These are phyloP conservation scores for Solenodon paradoxus DNA, from an alignment of 2,113 vertebrate species.

Conservation along the genomic window DNA sequence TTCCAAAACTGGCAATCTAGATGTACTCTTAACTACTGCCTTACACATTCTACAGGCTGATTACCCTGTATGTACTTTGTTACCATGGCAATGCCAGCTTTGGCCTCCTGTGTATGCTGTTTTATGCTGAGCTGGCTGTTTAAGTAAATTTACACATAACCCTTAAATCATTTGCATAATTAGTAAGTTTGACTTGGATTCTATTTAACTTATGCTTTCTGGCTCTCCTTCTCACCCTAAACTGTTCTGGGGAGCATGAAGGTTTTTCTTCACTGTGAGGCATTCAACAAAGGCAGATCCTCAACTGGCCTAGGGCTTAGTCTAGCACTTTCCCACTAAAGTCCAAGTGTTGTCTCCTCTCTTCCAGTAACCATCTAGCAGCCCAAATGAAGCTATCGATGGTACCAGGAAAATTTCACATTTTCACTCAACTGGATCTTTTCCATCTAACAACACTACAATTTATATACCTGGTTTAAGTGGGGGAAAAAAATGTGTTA, in stretches of 20 bases:
- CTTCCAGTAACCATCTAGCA: background rate
- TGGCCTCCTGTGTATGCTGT: background rate
- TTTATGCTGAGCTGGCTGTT: slow-evolving; percentile 39
- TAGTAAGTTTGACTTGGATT: slow-evolving; percentile 26
- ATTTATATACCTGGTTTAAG: background rate
- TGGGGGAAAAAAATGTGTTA: background rate
- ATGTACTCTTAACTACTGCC: background rate
- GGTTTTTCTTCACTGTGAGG: background rate
- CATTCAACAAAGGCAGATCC: background rate
- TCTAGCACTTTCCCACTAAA: background rate
- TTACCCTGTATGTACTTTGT: background rate
- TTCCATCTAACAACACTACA: background rate
- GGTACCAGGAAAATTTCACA: background rate
- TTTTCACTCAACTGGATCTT: background rate
- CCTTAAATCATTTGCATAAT: slow-evolving; percentile 45
- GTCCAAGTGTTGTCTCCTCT: background rate
- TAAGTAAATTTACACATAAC: slow-evolving; percentile 53
- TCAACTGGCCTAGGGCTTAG: background rate
- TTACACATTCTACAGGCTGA: background rate
- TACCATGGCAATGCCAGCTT: slow-evolving; percentile 40
- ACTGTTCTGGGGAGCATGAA: background rate
- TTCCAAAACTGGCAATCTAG: slow-evolving; percentile 15
- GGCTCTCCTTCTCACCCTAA: background rate
- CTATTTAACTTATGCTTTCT: slow-evolving; percentile 13
- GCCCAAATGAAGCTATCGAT: background rate